Base-by-base conservation (phyloP, 2,113 vertebrate genomes). In the Clarias gariepinus region DNA sequence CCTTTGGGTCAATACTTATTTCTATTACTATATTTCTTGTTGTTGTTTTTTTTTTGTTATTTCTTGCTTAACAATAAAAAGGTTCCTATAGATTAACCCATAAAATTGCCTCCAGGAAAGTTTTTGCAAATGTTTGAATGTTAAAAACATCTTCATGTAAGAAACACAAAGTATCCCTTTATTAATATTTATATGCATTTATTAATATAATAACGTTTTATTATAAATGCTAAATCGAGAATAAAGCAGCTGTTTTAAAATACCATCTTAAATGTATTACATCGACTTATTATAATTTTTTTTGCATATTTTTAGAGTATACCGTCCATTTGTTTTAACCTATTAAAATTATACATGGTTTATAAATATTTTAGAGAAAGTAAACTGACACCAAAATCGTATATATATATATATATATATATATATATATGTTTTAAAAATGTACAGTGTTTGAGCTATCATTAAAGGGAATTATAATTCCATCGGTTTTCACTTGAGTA, bases 401-500 rank as follows among this genome's bases (percentile, higher is more conserved):
- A 7, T 11, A 52, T 36, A 36, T 36, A 36, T 36, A 36, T 36
- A n/a, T n/a, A n/a, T n/a, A n/a, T n/a, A n/a, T n/a, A n/a, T n/a
- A n/a, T n/a, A n/a, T n/a, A n/a, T n/a, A n/a, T 53, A 25, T 77
- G 73, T 77, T 47, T 47, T 52, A 33, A 79, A 77, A 80, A 19
- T 25, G n/a, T n/a, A 53, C 23, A 52, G 25, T 52, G 23, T 55
- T 12, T 58, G 53, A 79, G 28, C 28, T 21, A 23, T 55, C 74
- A 78, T 78, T 55, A 78, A 28, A 55, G 25, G 12, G 15, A 52
- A n/a, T 76, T 55, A 55, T 28, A 77, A 55, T 15, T 57, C 5
- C 33, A 60, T 61, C 58, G 23, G 33, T n/a, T 58, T 63, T 33
- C 57, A 69, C 81, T 3, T 30, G 78, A 58, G 55, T 33, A 28